phyloP scores from a whole-genome alignment of 2,113 vertebrate genomes.

The Danio rerio region DNA sequence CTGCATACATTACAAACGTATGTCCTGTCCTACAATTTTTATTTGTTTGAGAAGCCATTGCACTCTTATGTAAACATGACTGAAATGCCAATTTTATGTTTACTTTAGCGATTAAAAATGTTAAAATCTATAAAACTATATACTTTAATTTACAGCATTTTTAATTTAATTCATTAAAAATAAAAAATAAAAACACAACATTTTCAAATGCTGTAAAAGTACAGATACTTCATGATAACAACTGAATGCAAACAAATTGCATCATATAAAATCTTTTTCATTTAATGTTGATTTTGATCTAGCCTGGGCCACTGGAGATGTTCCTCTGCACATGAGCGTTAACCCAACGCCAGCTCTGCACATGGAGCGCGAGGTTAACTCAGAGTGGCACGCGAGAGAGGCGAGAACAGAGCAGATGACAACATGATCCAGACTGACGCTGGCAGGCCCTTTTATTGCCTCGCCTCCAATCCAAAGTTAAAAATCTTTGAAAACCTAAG shows the following conservation, averaged over 20 bases:
- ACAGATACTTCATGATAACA: not conserved
- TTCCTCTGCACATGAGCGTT: slow-evolving; percentile 32
- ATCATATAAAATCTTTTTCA: not conserved
- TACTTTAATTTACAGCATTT: not conserved
- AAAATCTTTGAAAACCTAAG: slow-evolving; percentile 85
- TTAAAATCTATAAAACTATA: not conserved
- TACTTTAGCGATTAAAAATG: not conserved
- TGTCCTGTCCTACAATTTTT: no score
- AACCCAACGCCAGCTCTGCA: slow-evolving; percentile 84
- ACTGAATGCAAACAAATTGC: not conserved
- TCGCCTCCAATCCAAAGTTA: slow-evolving; percentile 98
- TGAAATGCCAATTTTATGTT: no score
- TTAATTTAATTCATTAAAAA: not conserved
- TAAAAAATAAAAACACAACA: no score
- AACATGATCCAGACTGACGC: slow-evolving; percentile 92
- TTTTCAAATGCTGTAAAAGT: not conserved
- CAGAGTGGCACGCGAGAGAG: slow-evolving; percentile 92
- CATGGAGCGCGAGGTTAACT: slow-evolving; percentile 97
- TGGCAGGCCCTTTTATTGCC: slow-evolving; percentile 94
- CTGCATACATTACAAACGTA: no score
- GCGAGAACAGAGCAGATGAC: slow-evolving; percentile 82
- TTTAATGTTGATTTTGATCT: not conserved
- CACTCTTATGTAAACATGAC: not conserved
- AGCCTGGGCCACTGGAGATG: not conserved
- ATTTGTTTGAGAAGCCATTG: not conserved